Base-by-base conservation (phyloP, 2,797 vertebrate species). In the Anisognathus igniventris region DNA sequence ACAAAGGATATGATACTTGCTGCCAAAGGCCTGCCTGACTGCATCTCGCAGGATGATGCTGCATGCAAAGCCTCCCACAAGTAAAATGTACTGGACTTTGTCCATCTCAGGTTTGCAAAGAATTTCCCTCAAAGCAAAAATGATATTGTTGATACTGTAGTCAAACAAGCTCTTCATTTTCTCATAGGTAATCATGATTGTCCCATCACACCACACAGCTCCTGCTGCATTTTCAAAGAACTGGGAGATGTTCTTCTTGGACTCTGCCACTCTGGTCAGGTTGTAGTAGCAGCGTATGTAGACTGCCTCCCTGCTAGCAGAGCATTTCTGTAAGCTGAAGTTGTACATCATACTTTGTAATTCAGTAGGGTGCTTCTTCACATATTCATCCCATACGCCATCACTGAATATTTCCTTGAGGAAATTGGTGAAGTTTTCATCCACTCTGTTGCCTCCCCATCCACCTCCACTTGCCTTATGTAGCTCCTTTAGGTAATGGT, bases 401-500 rank as follows among this genome's bases (percentile, higher is more conserved):
- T 50, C 75, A 33, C 11, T 7, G 6, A 97, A 95, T 67, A 94
- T 82, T 51, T 95, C 78, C 88, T 57, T 70, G 17, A 96, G 87
- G 82, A 95, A 96, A 27, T 5, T 21, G 35, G 2, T 61, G 47
- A 97, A 92, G 27, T 95, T 95, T 85, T 92, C 62, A 51, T 95
- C 96, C 40, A 96, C 94, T 64, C 42, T 95, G 48, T 81, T 93
- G 62, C 95, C 96, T 65, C 95, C 96, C 94, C 94, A 93, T 65
- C 82, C 93, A 57, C 93, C 95, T 86, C 95, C 96, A 56, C 85
- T 47, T 37, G 87, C 96, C 53, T 85, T 96, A 42, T 94, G 81
- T 92, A 97, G 42, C 58, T 97, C 96, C 82, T 96, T 96, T 64
- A 97, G 57, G 28, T 7, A 53, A 58, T 35, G 45, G n/a, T 73